phyloP scores from a whole-genome alignment of 2,888 invertebrate species.

The Diarsia rubi region DNA sequence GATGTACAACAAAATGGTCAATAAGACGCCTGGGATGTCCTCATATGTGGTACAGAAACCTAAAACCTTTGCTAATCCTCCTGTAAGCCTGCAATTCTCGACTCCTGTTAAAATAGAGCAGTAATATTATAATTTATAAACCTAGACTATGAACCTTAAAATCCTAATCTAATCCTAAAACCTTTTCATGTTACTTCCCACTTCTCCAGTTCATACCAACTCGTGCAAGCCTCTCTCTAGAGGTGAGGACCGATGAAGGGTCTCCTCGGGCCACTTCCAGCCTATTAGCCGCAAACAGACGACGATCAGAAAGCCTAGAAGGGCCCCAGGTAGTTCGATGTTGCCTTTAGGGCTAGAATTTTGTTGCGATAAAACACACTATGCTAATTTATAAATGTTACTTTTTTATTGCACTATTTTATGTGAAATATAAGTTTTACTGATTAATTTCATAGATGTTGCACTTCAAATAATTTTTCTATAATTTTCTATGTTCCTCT shows the following conservation, averaged over 20 bases:
- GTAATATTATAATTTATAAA: neutral
- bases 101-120: neutral
- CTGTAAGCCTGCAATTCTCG: neutral
- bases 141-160: neutral
- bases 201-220: slow-evolving; percentile 89
- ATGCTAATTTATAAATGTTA: slow-evolving; percentile 11
- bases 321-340: slow-evolving; percentile 87
- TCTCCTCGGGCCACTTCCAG: slow-evolving; percentile 84
- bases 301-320: slow-evolving; percentile 92
- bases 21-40: neutral
- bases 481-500: neutral
- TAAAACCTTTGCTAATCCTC: neutral
- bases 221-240: slow-evolving; percentile 91
- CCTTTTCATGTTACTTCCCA: slow-evolving; percentile 30
- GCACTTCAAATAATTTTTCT: neutral
- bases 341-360: slow-evolving; percentile 60
- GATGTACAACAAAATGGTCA: neutral
- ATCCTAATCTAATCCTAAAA: neutral
- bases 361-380: slow-evolving; percentile 18
- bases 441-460: slow-evolving; percentile 16
- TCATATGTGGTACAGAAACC: neutral
- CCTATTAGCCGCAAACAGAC: slow-evolving; percentile 86
- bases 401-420: slow-evolving; percentile 33
- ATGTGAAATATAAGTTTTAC: slow-evolving; percentile 12
- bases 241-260: slow-evolving; percentile 90